Evolutionary conservation across 37 sponge, comb jelly and placozoan species (phyloP).

Genomic region (Aplysina aerophoba): DNA sequence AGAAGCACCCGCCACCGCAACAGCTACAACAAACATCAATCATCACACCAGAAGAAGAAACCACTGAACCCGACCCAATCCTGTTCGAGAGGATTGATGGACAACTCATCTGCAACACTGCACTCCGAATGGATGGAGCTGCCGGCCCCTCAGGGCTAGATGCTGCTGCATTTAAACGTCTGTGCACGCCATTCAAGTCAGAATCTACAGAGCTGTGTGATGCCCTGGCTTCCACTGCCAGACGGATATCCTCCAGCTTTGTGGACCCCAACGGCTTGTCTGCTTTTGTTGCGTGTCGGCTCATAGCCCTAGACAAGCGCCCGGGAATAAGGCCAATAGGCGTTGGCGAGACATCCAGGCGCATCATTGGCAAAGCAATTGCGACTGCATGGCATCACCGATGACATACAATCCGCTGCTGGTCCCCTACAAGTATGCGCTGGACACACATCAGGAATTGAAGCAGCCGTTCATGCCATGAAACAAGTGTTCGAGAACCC

Average conservation of each 20-base stretch:
- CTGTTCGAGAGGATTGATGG: conserved; percentile 19
- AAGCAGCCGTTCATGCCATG: conserved; percentile 9
- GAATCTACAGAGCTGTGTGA: not conserved
- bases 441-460: conserved; percentile 8
- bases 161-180: not conserved
- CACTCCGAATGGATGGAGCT: not conserved
- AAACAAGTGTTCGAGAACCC: not conserved
- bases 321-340: not conserved
- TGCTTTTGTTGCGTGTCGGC: not conserved
- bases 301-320: too few relatives aligned
- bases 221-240: not conserved
- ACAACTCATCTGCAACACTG: not conserved
- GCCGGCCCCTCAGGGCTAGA: not conserved
- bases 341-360: not conserved
- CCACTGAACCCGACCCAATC: not conserved
- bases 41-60: not conserved
- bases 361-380: not conserved
- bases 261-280: not conserved
- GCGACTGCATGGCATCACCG: not conserved
- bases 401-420: not conserved
- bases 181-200: not conserved
- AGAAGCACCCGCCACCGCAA: not conserved
- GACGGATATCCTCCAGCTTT: not conserved
- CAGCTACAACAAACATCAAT: not conserved
- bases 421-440: not conserved